Conservation (phyloP, 2,888 invertebrate species). For the Physocephala rufipes region DNA sequence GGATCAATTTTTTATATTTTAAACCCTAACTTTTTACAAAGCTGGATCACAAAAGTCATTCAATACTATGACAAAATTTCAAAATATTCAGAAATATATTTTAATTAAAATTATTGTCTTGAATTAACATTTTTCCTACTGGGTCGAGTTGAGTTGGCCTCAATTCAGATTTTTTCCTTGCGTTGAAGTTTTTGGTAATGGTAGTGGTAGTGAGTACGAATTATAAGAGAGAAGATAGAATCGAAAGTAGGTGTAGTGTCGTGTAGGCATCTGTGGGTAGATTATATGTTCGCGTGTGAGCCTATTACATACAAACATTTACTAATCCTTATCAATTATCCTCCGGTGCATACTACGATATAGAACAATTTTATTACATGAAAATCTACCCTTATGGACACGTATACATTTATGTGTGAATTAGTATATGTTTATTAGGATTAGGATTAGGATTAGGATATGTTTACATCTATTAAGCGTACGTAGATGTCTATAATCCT, state of each 20-base stretch:
- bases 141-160: no score
- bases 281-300: background rate
- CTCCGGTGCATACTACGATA: constrained; percentile 7
- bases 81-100: no score
- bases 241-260: background rate
- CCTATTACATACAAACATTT: background rate
- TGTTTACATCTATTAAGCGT: background rate
- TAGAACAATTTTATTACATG: constrained; percentile 6
- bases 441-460: no score
- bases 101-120: no score
- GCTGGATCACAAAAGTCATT: no score
- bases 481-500: background rate
- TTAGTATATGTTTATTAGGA: background rate
- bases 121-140: no score
- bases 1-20: no score
- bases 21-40: no score
- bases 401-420: background rate
- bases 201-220: no score
- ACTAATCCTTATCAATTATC: constrained; percentile 33
- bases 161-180: no score
- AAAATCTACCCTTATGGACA: background rate
- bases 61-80: no score
- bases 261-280: background rate
- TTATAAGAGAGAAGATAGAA: background rate
- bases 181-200: no score